Percentiles rank a stretch among this genome's conserved stretches.
Evolutionary conservation across 2,797 vertebrate species (phyloP).

Genomic region (Chromis chromis): DNA sequence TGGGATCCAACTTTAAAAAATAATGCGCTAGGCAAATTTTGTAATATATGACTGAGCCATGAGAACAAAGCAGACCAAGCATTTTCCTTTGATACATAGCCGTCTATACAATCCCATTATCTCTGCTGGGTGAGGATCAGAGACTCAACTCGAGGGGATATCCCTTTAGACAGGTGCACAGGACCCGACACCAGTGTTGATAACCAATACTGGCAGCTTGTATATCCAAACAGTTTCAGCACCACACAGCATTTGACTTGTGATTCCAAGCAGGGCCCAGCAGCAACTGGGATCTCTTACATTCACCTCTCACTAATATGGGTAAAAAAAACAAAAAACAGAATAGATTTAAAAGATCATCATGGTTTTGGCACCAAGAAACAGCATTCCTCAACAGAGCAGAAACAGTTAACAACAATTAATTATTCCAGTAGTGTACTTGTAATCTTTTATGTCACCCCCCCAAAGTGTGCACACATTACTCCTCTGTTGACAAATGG

Average conservation of each 20-base stretch:
- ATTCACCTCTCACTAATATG: constrained; percentile 36
- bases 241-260: constrained; percentile 29
- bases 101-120: constrained; percentile 46
- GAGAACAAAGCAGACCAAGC: constrained; percentile 35
- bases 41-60: constrained; percentile 9
- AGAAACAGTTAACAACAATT: constrained; percentile 20
- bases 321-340: constrained; percentile 25
- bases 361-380: constrained; percentile 19
- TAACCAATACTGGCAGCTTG: constrained; percentile 39
- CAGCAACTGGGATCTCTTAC: constrained; percentile 28
- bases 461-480: constrained; percentile 29
- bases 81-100: constrained; percentile 44
- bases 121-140: constrained; percentile 33
- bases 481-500: constrained; percentile 50
- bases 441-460: constrained; percentile 40
- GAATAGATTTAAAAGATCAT: constrained; percentile 38
- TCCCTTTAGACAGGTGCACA: constrained; percentile 57
- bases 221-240: constrained; percentile 20
- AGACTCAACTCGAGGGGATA: constrained; percentile 31
- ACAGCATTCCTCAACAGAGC: constrained; percentile 34
- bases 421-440: constrained; percentile 33
- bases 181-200: constrained; percentile 28
- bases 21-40: constrained; percentile 17
- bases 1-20: not conserved
- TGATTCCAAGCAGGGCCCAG: constrained; percentile 20